Percentiles rank a stretch among this genome's conserved stretches.
phyloP scores from a whole-genome alignment of 2,888 invertebrate species.

The Hyles lineata region DNA sequence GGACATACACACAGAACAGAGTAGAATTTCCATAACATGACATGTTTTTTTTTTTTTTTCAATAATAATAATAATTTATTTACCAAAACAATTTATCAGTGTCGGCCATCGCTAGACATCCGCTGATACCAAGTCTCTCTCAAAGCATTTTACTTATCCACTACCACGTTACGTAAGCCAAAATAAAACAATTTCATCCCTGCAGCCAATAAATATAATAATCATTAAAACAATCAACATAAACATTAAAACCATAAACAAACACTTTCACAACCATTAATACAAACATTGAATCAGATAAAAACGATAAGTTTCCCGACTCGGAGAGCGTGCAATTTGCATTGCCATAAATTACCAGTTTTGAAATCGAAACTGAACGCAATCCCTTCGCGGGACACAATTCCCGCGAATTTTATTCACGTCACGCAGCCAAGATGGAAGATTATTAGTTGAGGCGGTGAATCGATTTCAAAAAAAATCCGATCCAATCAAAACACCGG shows the following conservation, averaged over 20 bases:
- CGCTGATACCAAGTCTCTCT: too few species aligned
- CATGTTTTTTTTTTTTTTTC: too few species aligned
- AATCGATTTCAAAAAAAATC: constrained; percentile 52
- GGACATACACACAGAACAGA: too few species aligned
- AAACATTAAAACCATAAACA: not conserved
- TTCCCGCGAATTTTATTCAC: constrained; percentile 53
- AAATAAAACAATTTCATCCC: not conserved
- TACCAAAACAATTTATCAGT: too few species aligned
- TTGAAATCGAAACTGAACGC: constrained; percentile 45
- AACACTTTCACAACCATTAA: constrained; percentile 32
- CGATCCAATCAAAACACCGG: constrained; percentile 47
- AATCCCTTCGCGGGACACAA: constrained; percentile 37
- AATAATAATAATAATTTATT: too few species aligned
- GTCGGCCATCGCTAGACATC: too few species aligned
- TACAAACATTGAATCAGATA: constrained; percentile 34
- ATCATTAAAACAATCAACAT: constrained; percentile 11
- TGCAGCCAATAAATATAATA: not conserved
- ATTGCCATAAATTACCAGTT: constrained; percentile 54
- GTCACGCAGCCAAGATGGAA: constrained; percentile 53
- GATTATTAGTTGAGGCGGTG: constrained; percentile 42
- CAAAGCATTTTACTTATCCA: too few species aligned
- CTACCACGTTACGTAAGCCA: not conserved
- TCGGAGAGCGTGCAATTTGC: constrained; percentile 43
- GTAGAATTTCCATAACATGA: too few species aligned
- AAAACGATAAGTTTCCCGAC: constrained; percentile 35